A percentile compares a stretch with the other conserved stretches of the same genome.
phyloP scores from a whole-genome alignment of 2,888 invertebrate species.

The Oscheius myriophilus region DNA sequence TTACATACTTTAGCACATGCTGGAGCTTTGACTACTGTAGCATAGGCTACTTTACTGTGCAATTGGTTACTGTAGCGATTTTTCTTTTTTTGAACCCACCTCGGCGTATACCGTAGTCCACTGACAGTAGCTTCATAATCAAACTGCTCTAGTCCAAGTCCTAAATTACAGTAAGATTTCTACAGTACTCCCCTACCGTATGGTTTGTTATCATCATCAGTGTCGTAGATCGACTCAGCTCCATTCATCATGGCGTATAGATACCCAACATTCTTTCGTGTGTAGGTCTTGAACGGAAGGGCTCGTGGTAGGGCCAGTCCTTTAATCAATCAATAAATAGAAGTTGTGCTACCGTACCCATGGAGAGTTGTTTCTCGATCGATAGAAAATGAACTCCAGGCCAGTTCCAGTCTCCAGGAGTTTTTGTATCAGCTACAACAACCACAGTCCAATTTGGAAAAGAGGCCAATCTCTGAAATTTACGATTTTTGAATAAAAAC shows the following conservation, averaged over 20 bases:
- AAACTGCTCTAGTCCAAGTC: slow-evolving; percentile 18
- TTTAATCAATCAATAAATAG: background rate
- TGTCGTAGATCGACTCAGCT: slow-evolving; percentile 43
- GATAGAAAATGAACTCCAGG: slow-evolving; percentile 35
- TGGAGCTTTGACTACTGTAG: too few species aligned
- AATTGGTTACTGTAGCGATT: too few species aligned
- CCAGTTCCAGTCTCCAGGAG: slow-evolving; percentile 34
- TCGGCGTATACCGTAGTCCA: slow-evolving; percentile 17
- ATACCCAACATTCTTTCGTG: slow-evolving; percentile 38
- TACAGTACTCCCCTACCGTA: slow-evolving; percentile 18
- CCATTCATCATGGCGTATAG: slow-evolving; percentile 37
- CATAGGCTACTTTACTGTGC: too few species aligned
- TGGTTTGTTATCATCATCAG: slow-evolving; percentile 41
- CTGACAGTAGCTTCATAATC: slow-evolving; percentile 1
- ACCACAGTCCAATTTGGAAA: slow-evolving; percentile 34
- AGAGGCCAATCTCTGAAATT: slow-evolving; percentile 4
- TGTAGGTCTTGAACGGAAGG: slow-evolving; percentile 27
- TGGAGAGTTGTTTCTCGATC: slow-evolving; percentile 19
- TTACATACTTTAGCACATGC: too few species aligned
- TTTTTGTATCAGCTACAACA: slow-evolving; percentile 40
- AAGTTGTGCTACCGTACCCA: background rate
- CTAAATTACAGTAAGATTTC: background rate
- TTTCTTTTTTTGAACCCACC: too few species aligned
- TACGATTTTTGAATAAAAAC: too few species aligned
- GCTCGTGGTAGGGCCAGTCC: background rate